Percentiles rank a stretch among this genome's conserved stretches.
These are phyloP conservation scores for Ophion obscuratus DNA, from an alignment of 2,888 invertebrate genomes.

Conservation along the genomic window DNA sequence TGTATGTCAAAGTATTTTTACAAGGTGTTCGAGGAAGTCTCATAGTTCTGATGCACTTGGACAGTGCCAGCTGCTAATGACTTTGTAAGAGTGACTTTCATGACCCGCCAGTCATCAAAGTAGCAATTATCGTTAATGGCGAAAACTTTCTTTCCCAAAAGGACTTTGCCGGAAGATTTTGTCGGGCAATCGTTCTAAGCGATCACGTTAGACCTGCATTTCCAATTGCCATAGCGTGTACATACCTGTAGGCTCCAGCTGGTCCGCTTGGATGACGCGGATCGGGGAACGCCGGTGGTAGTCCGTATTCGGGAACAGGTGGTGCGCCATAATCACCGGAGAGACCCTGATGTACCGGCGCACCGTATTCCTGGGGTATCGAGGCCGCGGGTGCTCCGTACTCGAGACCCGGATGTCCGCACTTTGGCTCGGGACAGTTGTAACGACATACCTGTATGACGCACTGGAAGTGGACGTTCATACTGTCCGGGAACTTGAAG, in stretches of 20 bases:
- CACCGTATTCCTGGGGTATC: conserved; percentile 87
- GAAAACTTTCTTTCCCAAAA: not conserved
- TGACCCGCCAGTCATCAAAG: not conserved
- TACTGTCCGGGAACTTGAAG: conserved; percentile 98
- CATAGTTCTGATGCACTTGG: no score
- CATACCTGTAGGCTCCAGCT: conserved; percentile 88
- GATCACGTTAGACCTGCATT: not conserved
- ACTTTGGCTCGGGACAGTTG: conserved; percentile 97
- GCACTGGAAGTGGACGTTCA: conserved; percentile 99
- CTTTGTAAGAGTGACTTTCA: not conserved
- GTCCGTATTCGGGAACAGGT: conserved; percentile 88
- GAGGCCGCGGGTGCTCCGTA: conserved; percentile 83
- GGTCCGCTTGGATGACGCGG: conserved; percentile 95
- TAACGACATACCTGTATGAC: conserved; percentile 97
- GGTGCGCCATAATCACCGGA: conserved; percentile 90
- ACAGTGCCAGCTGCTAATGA: not conserved
- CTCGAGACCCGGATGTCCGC: conserved; percentile 87
- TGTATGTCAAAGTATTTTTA: no score
- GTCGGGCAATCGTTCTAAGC: not conserved
- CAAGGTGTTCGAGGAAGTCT: no score
- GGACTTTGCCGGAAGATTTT: not conserved
- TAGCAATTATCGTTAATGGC: not conserved
- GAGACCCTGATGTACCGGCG: conserved; percentile 85
- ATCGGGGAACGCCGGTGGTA: conserved; percentile 94
- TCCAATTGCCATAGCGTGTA: not conserved